These are phyloP conservation scores for Acanthisitta chloris DNA, from an alignment of 2,113 vertebrate species.

Conservation along the genomic window DNA sequence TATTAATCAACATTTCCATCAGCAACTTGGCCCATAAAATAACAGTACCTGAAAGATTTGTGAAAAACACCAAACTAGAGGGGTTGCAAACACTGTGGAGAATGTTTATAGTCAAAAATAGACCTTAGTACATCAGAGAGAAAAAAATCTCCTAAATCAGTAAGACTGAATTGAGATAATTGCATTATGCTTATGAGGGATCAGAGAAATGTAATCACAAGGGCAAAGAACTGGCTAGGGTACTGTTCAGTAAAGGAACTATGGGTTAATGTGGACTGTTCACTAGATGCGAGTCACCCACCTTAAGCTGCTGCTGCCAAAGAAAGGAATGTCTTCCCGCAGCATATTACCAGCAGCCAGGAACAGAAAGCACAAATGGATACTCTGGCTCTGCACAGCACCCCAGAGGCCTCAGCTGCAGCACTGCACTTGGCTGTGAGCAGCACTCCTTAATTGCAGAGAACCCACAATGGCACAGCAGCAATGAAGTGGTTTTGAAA, in stretches of 20 bases:
- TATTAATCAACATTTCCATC: not conserved
- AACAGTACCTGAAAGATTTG: not conserved
- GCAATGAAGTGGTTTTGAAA: not conserved
- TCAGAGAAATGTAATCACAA: not conserved
- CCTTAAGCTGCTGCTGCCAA: not conserved
- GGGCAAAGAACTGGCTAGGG: not conserved
- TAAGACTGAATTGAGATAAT: not conserved
- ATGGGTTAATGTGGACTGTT: not conserved
- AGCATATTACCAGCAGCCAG: not conserved
- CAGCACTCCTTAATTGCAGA: not conserved
- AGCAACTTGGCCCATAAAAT: not conserved
- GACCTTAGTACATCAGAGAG: not conserved
- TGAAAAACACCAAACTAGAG: not conserved
- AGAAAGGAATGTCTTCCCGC: not conserved
- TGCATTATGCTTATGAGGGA: not conserved
- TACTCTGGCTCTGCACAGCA: not conserved
- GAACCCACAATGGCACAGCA: not conserved
- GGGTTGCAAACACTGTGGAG: not conserved
- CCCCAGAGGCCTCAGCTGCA: not conserved
- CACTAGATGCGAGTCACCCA: accelerated
- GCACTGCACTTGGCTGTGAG: not conserved
- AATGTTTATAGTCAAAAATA: not conserved
- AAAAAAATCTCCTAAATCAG: not conserved
- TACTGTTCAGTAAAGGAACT: not conserved
- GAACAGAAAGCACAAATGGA: not conserved